Conservation (phyloP, 37 sponge, comb jelly and placozoan species). For the Beroe forskalii region DNA sequence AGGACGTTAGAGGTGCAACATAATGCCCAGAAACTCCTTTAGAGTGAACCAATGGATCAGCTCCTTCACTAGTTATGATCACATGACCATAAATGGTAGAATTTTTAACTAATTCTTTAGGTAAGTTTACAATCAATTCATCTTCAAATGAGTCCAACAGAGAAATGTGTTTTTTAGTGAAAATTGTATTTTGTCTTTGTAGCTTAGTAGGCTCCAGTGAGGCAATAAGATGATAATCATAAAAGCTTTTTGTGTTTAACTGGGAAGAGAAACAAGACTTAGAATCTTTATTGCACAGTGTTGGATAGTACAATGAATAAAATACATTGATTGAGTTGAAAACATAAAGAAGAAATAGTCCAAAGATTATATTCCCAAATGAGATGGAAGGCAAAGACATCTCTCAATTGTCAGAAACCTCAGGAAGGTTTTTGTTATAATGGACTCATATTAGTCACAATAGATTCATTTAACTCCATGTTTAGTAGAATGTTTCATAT, state of each 20-base stretch:
- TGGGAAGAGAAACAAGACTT: neutral
- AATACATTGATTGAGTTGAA: neutral
- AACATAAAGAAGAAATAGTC: conserved; percentile 56
- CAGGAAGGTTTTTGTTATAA: no score
- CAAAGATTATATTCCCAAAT: conserved; percentile 55
- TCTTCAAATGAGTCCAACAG: neutral
- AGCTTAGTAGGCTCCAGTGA: neutral
- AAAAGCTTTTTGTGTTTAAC: neutral
- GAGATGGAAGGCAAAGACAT: neutral
- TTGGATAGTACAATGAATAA: conserved; percentile 64
- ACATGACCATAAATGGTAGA: conserved; percentile 13
- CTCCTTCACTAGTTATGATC: neutral
- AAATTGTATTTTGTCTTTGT: neutral
- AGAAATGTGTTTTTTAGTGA: neutral
- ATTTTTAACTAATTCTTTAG: neutral
- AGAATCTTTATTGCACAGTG: neutral
- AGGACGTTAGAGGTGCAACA: neutral
- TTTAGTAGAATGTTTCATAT: no score
- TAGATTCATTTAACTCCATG: no score
- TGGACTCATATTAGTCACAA: no score
- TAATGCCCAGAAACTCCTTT: neutral
- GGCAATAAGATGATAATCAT: neutral
- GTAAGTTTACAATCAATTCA: neutral
- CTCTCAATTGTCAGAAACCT: no score
- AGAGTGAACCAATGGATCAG: neutral